Conservation (phyloP, 2,888 invertebrate genomes). For the Ctenicera cuprea region DNA sequence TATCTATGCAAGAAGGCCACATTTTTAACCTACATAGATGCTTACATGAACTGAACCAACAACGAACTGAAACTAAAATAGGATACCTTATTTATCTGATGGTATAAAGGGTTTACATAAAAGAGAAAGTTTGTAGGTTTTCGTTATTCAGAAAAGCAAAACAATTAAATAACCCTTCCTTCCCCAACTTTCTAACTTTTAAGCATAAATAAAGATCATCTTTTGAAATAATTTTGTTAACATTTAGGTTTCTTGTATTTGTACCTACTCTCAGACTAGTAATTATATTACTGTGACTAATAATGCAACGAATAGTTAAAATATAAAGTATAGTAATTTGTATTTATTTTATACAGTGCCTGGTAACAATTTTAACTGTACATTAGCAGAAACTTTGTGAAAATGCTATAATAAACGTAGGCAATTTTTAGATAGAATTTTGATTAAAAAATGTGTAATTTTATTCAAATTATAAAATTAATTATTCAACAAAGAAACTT, state of each 20-base stretch:
- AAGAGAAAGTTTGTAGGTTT: slow-evolving; percentile 29
- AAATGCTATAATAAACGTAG: too few species aligned
- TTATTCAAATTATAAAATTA: too few species aligned
- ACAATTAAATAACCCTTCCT: slow-evolving; percentile 16
- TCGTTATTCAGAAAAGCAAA: background rate
- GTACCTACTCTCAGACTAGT: too few species aligned
- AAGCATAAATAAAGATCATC: background rate
- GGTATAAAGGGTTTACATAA: slow-evolving; percentile 11
- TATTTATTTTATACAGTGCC: too few species aligned
- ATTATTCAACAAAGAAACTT: too few species aligned
- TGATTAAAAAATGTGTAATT: too few species aligned
- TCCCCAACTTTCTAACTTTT: slow-evolving; percentile 16
- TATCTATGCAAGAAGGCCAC: background rate
- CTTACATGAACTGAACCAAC: background rate
- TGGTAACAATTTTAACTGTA: too few species aligned
- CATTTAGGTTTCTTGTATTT: background rate
- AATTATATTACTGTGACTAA: too few species aligned
- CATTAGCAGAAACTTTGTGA: too few species aligned
- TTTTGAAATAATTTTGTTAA: background rate
- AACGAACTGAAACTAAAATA: slow-evolving; percentile 23
- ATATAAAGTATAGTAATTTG: too few species aligned
- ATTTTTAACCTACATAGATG: background rate
- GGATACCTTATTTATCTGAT: slow-evolving; percentile 8
- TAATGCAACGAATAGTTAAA: too few species aligned
- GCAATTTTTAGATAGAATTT: too few species aligned